phyloP scores from a whole-genome alignment of 1,140 invertebrate genomes.

The Cheumatopsyche charites region DNA sequence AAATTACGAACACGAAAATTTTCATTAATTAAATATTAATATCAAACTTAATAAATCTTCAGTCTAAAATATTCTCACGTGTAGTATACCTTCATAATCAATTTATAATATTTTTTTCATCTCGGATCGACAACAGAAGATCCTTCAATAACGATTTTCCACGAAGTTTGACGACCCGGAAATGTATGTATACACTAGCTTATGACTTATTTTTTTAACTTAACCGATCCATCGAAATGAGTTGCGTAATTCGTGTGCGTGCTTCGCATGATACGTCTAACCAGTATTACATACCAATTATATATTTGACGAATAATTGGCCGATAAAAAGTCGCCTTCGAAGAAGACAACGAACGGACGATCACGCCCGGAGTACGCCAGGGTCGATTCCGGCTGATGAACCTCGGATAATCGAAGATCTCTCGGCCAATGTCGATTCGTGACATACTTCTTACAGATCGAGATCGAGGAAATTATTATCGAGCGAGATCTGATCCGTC shows the following conservation, averaged over 20 bases:
- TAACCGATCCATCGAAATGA: not conserved
- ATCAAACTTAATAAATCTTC: too few relatives aligned
- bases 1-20: too few relatives aligned
- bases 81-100: too few relatives aligned
- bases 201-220: not conserved
- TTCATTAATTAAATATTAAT: too few relatives aligned
- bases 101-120: too few relatives aligned
- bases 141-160: not conserved
- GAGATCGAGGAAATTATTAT: not conserved
- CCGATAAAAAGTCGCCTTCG: slow-evolving; percentile 2
- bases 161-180: slow-evolving; percentile 11
- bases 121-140: too few relatives aligned
- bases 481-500: not conserved
- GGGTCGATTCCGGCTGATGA: not conserved
- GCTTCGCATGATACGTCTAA: not conserved
- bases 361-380: slow-evolving; percentile 5
- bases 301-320: slow-evolving; percentile 3
- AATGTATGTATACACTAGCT: not conserved
- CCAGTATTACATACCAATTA: not conserved
- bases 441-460: slow-evolving; percentile 22
- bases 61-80: too few relatives aligned
- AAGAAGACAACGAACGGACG: not conserved
- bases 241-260: slow-evolving; percentile 12
- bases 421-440: not conserved
- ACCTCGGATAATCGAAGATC: not conserved